phyloP scores from a whole-genome alignment of 2,797 vertebrate species.

The Synaphobranchus kaupii region DNA sequence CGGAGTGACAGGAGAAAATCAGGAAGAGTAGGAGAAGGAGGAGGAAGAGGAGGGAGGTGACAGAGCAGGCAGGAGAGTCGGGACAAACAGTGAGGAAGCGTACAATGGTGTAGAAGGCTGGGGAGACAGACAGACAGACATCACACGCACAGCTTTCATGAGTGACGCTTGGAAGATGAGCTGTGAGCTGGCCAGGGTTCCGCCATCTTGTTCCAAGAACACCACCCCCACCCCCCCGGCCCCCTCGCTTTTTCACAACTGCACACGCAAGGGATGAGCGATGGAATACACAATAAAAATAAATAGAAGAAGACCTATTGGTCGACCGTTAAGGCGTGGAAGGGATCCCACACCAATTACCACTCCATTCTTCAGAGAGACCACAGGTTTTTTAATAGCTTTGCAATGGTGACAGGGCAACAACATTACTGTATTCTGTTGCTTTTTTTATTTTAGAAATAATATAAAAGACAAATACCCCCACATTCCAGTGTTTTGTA shows the following conservation, averaged over 20 bases:
- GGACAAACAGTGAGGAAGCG: constrained; percentile 50
- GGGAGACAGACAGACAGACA: constrained; percentile 45
- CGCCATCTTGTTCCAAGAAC: constrained; percentile 56
- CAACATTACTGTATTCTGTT: constrained; percentile 34
- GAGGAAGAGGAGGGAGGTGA: constrained; percentile 61
- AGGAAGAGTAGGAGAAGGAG: background rate
- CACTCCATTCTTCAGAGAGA: constrained; percentile 43
- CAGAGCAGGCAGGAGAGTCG: constrained; percentile 50
- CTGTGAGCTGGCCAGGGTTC: constrained; percentile 79
- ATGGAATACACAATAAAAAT: constrained; percentile 35
- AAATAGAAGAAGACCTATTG: constrained; percentile 17
- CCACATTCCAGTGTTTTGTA: constrained; percentile 26
- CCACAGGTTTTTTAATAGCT: constrained; percentile 44
- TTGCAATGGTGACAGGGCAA: constrained; percentile 41
- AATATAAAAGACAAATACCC: constrained; percentile 41
- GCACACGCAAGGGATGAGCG: background rate
- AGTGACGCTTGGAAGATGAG: constrained; percentile 66
- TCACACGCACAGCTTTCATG: constrained; percentile 38
- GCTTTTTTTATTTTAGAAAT: constrained; percentile 35
- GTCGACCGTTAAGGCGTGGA: constrained; percentile 41
- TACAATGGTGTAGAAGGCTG: constrained; percentile 41
- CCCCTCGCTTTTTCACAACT: background rate
- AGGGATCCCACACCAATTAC: constrained; percentile 53
- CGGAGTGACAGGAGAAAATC: constrained; percentile 37
- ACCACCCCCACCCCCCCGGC: background rate